Base-by-base conservation (phyloP, 2,797 vertebrate genomes). In the Scleropages formosus region DNA sequence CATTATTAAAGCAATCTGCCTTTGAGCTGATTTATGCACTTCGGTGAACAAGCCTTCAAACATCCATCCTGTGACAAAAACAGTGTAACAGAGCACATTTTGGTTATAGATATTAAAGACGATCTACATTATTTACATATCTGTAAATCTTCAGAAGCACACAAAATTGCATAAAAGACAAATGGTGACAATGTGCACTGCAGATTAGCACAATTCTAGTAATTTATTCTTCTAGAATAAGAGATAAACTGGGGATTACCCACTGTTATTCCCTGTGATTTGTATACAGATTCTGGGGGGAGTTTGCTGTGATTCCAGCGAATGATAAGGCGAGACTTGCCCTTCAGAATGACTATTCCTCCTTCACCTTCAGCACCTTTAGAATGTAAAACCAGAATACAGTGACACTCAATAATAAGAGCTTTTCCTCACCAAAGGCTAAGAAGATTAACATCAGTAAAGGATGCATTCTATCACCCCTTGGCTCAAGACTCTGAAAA, bases 331-430 rank as follows among this genome's bases (percentile, higher is more conserved):
- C 24, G 9, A 74, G 13, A 18, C 74, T 59, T 63, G 22, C 22
- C 20, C 16, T 20, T 74, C 46, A n/a, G 20, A 49, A 73, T 3
- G 46, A 62, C 74, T 63, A 2, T 64, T 51, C 49, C 46, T 60
- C 24, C 56, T 13, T 16, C 11, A 27, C 59, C 24, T 22, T 15
- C 44, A 27, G 24, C 44, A 63, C 26, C 39, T 53, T 47, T 12
- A 27, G n/a, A 76, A 70, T 62, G 62, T 58, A 31, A 39, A 63
- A 20, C n/a, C 39, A 9, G 39, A 70, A 51, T 76, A 56, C 16
- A 18, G 39, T 49, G 44, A 9, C 15, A 27, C 59, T 60, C 46
- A 49, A 47, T 71, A 63, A n/a, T 46, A 31, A 31, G 53, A 76
- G 24, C 26, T 49, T 20, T 24, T 39, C 18, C 12, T 16, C 20